Evolutionary conservation across 2,888 invertebrate species (phyloP).

Genomic region (Clivina fossor): DNA sequence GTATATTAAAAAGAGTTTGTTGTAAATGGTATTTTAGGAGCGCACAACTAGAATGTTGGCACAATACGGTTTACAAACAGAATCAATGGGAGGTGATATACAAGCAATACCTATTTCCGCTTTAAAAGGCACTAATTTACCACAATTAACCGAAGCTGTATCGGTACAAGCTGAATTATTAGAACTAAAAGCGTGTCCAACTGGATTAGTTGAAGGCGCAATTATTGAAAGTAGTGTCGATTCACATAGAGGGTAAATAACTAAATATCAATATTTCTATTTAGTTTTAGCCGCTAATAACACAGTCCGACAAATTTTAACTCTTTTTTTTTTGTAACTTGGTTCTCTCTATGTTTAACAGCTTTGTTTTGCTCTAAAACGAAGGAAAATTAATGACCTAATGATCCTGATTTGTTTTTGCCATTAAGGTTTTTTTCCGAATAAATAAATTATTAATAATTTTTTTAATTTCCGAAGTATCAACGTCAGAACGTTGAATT

Average conservation of each 20-base stretch:
- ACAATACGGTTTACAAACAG: slow-evolving; percentile 78
- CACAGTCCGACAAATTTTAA: too few relatives aligned
- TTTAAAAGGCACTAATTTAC: slow-evolving; percentile 76
- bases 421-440: too few relatives aligned
- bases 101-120: slow-evolving; percentile 93
- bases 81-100: slow-evolving; percentile 88
- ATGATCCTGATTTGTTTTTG: too few relatives aligned
- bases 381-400: too few relatives aligned
- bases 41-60: slow-evolving; percentile 73
- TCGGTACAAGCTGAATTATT: slow-evolving; percentile 82
- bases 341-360: too few relatives aligned
- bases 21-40: slow-evolving; percentile 58
- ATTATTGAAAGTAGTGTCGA: slow-evolving; percentile 84
- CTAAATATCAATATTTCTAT: background rate
- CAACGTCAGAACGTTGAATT: too few relatives aligned
- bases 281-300: too few relatives aligned
- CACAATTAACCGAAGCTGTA: slow-evolving; percentile 79
- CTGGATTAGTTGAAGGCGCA: slow-evolving; percentile 84
- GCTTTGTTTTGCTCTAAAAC: too few relatives aligned
- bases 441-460: too few relatives aligned
- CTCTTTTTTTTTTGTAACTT: too few relatives aligned
- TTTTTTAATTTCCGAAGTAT: too few relatives aligned
- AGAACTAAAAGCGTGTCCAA: slow-evolving; percentile 81
- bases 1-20: background rate
- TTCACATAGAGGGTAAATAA: slow-evolving; percentile 62